These are phyloP conservation scores for Diprion similis DNA, from an alignment of 1,140 invertebrate genomes.

Conservation along the genomic window DNA sequence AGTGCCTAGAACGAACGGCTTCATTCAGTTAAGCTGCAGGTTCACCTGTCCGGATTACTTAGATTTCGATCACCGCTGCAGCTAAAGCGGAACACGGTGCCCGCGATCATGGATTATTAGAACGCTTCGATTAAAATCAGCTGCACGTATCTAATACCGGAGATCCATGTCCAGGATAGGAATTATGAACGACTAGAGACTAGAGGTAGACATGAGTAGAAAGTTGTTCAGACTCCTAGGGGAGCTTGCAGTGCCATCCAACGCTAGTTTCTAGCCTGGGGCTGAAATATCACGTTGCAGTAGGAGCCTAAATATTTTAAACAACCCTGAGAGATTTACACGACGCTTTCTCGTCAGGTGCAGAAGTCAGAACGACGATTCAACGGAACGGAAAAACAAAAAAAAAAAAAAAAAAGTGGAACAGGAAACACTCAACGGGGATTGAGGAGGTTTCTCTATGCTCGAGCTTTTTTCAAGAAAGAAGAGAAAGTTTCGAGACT, in stretches of 20 bases:
- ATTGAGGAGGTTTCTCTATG: not conserved
- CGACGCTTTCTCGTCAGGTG: not conserved
- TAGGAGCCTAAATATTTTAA: not conserved
- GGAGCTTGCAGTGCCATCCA: not conserved
- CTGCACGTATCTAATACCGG: no score
- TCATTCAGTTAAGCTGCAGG: no score
- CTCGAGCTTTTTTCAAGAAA: not conserved
- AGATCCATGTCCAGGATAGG: no score
- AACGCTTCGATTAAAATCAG: no score
- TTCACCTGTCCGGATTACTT: no score
- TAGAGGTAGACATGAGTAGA: not conserved
- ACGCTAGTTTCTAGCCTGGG: not conserved
- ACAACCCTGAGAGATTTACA: not conserved
- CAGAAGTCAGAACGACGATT: not conserved
- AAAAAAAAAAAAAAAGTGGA: not conserved
- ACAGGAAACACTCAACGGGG: not conserved
- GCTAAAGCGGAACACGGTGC: no score
- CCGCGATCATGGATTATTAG: no score
- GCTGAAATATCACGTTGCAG: not conserved
- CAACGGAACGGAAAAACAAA: not conserved
- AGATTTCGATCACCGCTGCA: no score
- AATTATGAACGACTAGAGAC: no score
- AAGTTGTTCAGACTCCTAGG: not conserved
- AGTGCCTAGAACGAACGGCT: no score
- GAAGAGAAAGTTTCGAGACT: not conserved